A percentile compares a stretch with the other conserved stretches of the same genome.
Conservation (phyloP, 2,888 invertebrate species). For the Acrobasis suavella region DNA sequence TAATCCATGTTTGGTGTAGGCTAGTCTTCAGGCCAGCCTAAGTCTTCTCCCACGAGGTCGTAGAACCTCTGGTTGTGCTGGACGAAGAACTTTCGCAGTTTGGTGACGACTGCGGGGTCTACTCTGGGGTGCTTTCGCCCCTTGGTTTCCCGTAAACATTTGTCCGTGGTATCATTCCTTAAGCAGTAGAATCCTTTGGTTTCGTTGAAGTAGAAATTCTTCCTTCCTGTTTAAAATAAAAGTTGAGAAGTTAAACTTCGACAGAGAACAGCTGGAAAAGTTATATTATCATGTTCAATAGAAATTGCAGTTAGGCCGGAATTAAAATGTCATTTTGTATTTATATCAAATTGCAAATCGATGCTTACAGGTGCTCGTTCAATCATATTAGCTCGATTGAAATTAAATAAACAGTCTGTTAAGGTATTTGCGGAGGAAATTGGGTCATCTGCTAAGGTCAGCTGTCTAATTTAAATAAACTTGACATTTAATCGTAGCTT, state of each 20-base stretch:
- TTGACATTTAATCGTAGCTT: neutral
- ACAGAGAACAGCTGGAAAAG: neutral
- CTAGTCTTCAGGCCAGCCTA: conserved; percentile 96
- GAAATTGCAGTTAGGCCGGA: neutral
- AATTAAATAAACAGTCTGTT: neutral
- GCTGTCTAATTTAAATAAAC: neutral
- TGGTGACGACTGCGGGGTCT: conserved; percentile 89
- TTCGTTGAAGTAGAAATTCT: conserved; percentile 98
- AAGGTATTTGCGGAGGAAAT: neutral
- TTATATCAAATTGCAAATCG: neutral
- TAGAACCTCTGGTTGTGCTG: conserved; percentile 96
- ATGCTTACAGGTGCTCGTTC: neutral
- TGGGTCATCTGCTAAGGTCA: neutral
- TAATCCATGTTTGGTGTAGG: conserved; percentile 24
- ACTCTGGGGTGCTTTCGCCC: conserved; percentile 93
- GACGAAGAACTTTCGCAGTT: conserved; percentile 92
- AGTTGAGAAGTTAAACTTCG: neutral
- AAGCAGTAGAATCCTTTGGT: conserved; percentile 98
- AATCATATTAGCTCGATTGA: neutral
- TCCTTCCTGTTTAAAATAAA: conserved; percentile 78
- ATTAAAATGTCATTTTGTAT: neutral
- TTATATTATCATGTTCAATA: neutral
- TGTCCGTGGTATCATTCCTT: conserved; percentile 91
- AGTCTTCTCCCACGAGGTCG: conserved; percentile 94
- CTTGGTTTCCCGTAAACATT: conserved; percentile 92